These are phyloP conservation scores for Cremastobaeus sp. DNA, from an alignment of 2,888 invertebrate species.

Conservation along the genomic window DNA sequence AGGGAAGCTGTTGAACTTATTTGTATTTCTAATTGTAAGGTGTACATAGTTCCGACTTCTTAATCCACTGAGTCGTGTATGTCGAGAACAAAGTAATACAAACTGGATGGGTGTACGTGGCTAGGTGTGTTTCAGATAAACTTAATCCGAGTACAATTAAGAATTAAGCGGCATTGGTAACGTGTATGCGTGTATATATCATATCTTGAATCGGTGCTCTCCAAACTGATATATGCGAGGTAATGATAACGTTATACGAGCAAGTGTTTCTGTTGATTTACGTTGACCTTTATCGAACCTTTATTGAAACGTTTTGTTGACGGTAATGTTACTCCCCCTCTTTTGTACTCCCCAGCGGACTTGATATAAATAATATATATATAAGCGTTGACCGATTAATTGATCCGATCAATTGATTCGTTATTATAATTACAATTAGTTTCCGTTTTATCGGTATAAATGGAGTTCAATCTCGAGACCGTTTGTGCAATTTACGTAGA, in stretches of 20 bases:
- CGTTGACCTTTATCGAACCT: slow-evolving; percentile 50
- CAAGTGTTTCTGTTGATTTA: slow-evolving; percentile 51
- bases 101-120: slow-evolving; percentile 42
- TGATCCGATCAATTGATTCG: slow-evolving; percentile 9
- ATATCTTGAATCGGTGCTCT: slow-evolving; percentile 57
- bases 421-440: slow-evolving; percentile 27
- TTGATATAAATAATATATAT: slow-evolving; percentile 28
- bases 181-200: slow-evolving; percentile 52
- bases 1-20: slow-evolving; percentile 49
- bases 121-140: slow-evolving; percentile 50
- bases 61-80: slow-evolving; percentile 28
- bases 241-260: slow-evolving; percentile 54
- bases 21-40: slow-evolving; percentile 47
- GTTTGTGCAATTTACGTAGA: slow-evolving; percentile 71
- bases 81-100: slow-evolving; percentile 8
- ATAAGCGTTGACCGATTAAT: slow-evolving; percentile 30
- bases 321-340: slow-evolving; percentile 36
- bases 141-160: slow-evolving; percentile 58
- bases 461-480: slow-evolving; percentile 69
- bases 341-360: slow-evolving; percentile 31
- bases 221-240: slow-evolving; percentile 49
- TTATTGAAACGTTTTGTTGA: slow-evolving; percentile 54
- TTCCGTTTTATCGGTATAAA: slow-evolving; percentile 39
- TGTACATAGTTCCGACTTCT: slow-evolving; percentile 47
- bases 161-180: slow-evolving; percentile 53